Evolutionary conservation across 2,113 vertebrate genomes (phyloP).

Genomic region (Raja brachyura): DNA sequence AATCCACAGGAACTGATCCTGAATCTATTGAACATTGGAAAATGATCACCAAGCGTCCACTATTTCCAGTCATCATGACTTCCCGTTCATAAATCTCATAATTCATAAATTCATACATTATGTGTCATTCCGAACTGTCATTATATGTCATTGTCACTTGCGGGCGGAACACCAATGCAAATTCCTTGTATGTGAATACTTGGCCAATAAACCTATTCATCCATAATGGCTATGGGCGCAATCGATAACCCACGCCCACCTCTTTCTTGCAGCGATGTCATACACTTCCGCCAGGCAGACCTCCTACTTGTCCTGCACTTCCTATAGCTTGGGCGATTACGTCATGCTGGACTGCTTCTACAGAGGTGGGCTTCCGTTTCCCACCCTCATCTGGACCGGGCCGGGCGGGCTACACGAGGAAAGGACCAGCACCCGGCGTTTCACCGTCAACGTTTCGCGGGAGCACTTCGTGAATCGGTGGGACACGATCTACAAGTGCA

Average conservation of each 20-base stretch:
- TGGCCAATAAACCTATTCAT: too few relatives aligned
- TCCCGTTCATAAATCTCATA: too few relatives aligned
- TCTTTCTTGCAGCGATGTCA: neutral
- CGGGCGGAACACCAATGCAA: too few relatives aligned
- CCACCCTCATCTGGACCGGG: neutral
- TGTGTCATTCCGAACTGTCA: too few relatives aligned
- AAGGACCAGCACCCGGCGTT: neutral
- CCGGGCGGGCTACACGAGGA: neutral
- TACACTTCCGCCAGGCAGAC: neutral
- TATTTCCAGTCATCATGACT: too few relatives aligned
- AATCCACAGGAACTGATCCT: too few relatives aligned
- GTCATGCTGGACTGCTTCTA: conserved; percentile 1
- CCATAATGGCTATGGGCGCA: too few relatives aligned
- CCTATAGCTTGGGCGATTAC: neutral
- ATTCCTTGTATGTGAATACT: too few relatives aligned
- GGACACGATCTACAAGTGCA: neutral
- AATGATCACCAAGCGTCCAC: too few relatives aligned
- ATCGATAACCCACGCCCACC: neutral
- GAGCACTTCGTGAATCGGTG: neutral
- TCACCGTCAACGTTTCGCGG: neutral
- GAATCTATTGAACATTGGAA: too few relatives aligned
- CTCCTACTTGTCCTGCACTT: neutral
- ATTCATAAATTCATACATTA: too few relatives aligned
- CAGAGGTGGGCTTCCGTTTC: neutral
- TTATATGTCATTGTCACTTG: too few relatives aligned